A percentile compares a stretch with the other conserved stretches of the same genome.
Evolutionary conservation across 2,888 invertebrate species (phyloP).

Genomic region (Julus scanicus): DNA sequence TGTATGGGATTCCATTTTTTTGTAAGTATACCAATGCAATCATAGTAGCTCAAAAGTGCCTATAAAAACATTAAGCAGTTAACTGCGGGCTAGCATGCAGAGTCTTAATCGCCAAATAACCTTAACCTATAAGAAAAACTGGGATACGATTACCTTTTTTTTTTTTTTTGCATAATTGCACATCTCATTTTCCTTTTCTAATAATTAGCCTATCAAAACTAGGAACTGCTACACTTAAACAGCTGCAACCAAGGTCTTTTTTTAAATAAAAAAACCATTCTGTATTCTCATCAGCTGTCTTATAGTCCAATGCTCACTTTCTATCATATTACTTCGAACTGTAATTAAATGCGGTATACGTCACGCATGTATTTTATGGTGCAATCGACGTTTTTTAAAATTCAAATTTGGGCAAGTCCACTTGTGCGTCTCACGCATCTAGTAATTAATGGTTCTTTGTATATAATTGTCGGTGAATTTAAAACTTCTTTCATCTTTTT

Average conservation of each 20-base stretch:
- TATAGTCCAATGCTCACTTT: background rate
- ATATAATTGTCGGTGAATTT: background rate
- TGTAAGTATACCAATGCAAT: no score
- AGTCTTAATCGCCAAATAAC: no score
- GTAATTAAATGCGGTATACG: background rate
- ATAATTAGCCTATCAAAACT: no score
- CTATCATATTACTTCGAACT: background rate
- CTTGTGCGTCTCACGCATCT: background rate
- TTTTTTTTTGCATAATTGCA: no score
- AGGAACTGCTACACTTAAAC: no score
- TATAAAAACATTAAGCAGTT: no score
- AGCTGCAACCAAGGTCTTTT: background rate
- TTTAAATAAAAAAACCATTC: background rate
- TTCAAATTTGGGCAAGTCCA: background rate
- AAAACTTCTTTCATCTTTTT: background rate
- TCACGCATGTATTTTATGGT: background rate
- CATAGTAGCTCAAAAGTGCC: no score
- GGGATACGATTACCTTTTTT: no score
- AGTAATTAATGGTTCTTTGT: background rate
- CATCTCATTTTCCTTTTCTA: no score
- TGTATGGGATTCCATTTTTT: no score
- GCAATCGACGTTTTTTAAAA: background rate
- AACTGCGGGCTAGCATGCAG: no score
- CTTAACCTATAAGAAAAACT: no score
- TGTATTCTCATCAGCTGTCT: background rate